Conservation (phyloP, 1,140 invertebrate genomes). For the Ostrea edulis region DNA sequence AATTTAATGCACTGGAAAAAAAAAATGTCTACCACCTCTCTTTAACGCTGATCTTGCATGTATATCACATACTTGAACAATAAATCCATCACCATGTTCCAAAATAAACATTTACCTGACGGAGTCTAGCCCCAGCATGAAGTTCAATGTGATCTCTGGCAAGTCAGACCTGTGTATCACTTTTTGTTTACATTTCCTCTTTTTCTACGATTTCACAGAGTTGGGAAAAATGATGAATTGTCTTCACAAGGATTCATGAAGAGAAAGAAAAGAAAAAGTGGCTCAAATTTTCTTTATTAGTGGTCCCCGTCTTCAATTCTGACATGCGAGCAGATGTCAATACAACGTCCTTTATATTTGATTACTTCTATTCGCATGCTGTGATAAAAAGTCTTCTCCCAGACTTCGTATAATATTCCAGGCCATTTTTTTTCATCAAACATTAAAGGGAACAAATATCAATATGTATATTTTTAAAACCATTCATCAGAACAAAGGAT, state of each 20-base stretch:
- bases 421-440: neutral
- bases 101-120: constrained; percentile 17
- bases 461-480: constrained; percentile 33
- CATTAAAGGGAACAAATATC: constrained; percentile 14
- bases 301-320: neutral
- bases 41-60: neutral
- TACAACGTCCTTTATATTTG: constrained; percentile 13
- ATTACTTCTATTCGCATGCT: neutral
- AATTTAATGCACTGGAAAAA: neutral
- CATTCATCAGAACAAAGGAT: neutral
- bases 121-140: constrained; percentile 16
- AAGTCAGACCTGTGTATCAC: constrained; percentile 1
- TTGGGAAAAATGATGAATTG: neutral
- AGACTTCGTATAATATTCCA: neutral
- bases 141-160: constrained; percentile 26
- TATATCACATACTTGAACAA: neutral
- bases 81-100: neutral
- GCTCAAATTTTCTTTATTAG: neutral
- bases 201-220: neutral
- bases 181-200: constrained; percentile 31
- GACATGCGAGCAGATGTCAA: neutral
- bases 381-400: neutral
- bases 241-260: neutral
- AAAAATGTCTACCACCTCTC: neutral
- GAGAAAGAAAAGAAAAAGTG: neutral